Conservation (phyloP, 2,797 vertebrate species). For the Rallus crepitans region DNA sequence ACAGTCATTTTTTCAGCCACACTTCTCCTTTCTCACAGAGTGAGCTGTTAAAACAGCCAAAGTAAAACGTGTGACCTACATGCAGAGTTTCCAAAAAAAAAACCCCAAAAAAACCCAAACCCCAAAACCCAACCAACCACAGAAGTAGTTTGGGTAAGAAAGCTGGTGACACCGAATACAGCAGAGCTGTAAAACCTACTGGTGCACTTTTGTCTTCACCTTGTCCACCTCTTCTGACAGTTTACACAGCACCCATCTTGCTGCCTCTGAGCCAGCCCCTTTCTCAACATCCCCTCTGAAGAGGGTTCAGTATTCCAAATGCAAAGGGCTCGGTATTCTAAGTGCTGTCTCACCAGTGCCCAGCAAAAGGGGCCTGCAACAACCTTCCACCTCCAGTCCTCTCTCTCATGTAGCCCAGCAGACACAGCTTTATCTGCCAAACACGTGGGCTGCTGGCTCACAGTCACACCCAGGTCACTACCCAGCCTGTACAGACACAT, state of each 20-base stretch:
- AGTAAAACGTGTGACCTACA: not conserved
- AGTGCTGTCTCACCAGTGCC: not conserved
- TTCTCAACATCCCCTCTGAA: not conserved
- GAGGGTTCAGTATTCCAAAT: not conserved
- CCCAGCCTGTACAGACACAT: not conserved
- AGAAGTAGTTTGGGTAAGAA: not conserved
- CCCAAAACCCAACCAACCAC: not conserved
- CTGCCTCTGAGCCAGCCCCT: not conserved
- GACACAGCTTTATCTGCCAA: not conserved
- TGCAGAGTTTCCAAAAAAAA: not conserved
- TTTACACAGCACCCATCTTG: not conserved
- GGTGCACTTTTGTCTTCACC: not conserved
- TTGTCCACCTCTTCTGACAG: not conserved
- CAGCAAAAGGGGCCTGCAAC: not conserved
- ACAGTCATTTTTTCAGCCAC: not conserved
- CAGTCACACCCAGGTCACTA: not conserved
- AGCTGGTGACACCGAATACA: not conserved
- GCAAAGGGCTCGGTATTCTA: not conserved
- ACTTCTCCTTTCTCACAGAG: constrained; percentile 16
- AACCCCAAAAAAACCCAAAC: too few relatives aligned
- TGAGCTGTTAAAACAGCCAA: not conserved
- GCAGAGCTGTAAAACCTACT: not conserved
- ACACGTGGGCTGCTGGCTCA: not conserved
- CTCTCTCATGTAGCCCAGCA: not conserved
- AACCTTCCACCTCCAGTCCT: not conserved